phyloP scores from a whole-genome alignment of 2,797 vertebrate genomes.

The Diglossa cyanea region DNA sequence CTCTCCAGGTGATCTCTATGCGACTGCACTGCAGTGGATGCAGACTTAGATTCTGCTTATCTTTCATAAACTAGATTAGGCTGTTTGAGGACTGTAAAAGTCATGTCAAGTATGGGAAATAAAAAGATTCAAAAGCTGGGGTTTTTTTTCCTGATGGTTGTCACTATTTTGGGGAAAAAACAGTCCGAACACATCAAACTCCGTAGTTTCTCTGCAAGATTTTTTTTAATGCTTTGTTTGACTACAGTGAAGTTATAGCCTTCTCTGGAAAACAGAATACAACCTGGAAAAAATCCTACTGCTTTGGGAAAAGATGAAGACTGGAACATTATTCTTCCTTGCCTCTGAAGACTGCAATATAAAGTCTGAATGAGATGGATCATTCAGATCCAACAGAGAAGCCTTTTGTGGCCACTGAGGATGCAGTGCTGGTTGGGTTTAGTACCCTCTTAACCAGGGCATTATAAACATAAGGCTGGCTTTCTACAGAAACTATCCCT shows the following conservation, averaged over 20 bases:
- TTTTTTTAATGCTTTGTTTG: neutral
- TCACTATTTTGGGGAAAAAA: neutral
- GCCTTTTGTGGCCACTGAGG: neutral
- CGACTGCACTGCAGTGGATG: neutral
- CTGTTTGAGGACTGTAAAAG: neutral
- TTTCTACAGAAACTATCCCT: neutral
- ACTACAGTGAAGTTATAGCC: neutral
- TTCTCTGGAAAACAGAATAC: neutral
- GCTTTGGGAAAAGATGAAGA: slow-evolving; percentile 3
- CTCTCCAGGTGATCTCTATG: neutral
- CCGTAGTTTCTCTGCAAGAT: neutral
- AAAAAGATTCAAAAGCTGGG: slow-evolving; percentile 5
- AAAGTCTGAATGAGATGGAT: slow-evolving; percentile 18
- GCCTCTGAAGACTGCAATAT: neutral
- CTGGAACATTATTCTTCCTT: neutral
- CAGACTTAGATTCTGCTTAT: neutral
- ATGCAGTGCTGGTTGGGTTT: neutral
- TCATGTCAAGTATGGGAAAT: slow-evolving; percentile 21
- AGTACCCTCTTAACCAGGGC: neutral
- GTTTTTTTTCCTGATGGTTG: neutral
- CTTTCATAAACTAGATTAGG: neutral
- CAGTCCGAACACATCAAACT: neutral
- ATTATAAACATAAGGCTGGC: neutral
- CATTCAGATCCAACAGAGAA: slow-evolving; percentile 5
- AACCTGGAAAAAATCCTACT: neutral